Evolutionary conservation across 2,797 vertebrate species (phyloP).

Genomic region (Clarias laeviceps): DNA sequence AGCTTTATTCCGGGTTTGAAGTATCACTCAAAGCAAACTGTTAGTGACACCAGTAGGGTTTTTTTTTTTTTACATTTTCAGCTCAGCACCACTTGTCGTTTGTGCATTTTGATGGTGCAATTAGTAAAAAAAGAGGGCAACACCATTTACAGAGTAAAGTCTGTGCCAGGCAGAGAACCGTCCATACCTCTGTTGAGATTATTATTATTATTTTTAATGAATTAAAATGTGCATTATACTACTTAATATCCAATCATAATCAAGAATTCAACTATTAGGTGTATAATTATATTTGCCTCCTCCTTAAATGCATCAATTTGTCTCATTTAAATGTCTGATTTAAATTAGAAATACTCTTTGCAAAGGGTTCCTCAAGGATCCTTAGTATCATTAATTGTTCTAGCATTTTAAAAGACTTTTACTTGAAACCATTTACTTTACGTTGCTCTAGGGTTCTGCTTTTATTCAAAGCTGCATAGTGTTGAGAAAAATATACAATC

Average conservation of each 20-base stretch:
- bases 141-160: neutral
- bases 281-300: neutral
- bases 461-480: neutral
- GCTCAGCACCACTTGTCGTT: neutral
- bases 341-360: neutral
- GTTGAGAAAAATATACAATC: neutral
- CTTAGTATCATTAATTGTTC: neutral
- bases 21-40: neutral
- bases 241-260: neutral
- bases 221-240: neutral
- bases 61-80: neutral
- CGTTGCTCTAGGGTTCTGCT: neutral
- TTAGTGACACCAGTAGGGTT: neutral
- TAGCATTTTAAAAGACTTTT: too few species aligned
- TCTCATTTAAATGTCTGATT: neutral
- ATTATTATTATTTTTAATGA: too few species aligned
- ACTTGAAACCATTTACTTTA: neutral
- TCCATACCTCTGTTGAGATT: neutral
- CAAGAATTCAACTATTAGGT: neutral
- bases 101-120: neutral
- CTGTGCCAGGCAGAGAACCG: neutral
- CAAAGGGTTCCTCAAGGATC: neutral
- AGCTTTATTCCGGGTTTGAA: neutral
- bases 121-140: neutral
- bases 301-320: neutral